Percentiles rank a stretch among this genome's conserved stretches.
Evolutionary conservation across 1,140 invertebrate genomes (phyloP).

Genomic region (Mycetomoellerius zeteki): DNA sequence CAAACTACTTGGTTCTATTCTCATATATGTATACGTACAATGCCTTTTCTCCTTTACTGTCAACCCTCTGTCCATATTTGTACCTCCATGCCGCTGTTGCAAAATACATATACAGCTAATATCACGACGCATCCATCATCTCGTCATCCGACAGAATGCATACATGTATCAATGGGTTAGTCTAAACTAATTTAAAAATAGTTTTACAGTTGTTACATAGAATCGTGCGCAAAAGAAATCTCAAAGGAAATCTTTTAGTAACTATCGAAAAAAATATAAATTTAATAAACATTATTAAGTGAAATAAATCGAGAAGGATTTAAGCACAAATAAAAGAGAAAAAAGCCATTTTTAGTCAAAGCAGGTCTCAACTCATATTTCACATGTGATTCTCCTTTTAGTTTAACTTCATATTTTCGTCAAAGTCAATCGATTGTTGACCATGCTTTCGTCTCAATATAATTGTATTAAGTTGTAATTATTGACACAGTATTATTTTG

Average conservation of each 20-base stretch:
- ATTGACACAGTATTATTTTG: neutral
- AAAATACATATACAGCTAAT: slow-evolving; percentile 31
- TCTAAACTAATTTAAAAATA: slow-evolving; percentile 8
- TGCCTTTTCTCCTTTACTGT: slow-evolving; percentile 2
- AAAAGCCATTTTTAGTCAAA: neutral
- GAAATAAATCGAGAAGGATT: too few species aligned
- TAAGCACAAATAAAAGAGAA: too few species aligned
- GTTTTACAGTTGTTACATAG: neutral
- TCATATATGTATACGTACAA: neutral
- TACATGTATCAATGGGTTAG: neutral
- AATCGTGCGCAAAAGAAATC: neutral
- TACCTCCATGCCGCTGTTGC: neutral
- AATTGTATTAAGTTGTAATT: neutral
- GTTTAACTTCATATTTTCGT: neutral
- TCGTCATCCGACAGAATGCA: neutral
- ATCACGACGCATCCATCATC: slow-evolving; percentile 49
- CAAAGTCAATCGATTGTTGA: neutral
- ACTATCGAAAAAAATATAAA: too few species aligned
- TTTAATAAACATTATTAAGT: too few species aligned
- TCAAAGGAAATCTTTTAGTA: too few species aligned
- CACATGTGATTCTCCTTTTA: neutral
- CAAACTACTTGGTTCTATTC: neutral
- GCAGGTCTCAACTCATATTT: too few species aligned
- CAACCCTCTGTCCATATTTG: neutral
- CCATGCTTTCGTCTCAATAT: neutral